Percentiles rank a stretch among this genome's conserved stretches.
Conservation (phyloP, 2,113 vertebrate genomes). For the Rostratula benghalensis region DNA sequence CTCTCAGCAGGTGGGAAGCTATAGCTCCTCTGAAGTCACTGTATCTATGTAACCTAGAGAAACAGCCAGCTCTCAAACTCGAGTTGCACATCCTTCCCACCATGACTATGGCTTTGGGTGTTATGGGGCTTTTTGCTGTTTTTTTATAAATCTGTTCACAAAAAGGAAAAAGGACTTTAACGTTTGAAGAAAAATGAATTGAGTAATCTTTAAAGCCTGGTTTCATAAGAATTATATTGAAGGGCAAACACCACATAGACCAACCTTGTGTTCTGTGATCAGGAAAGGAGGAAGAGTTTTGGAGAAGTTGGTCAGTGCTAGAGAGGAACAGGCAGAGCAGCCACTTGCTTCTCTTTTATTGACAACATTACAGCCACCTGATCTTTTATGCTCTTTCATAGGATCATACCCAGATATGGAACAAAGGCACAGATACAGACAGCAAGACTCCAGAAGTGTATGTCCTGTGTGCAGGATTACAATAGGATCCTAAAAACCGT, state of each 20-base stretch:
- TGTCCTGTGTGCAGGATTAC: not conserved
- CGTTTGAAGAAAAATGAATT: not conserved
- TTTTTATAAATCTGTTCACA: not conserved
- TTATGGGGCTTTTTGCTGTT: not conserved
- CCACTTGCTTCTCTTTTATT: not conserved
- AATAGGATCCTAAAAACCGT: not conserved
- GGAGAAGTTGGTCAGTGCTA: not conserved
- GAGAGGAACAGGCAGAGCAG: not conserved
- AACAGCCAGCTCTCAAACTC: not conserved
- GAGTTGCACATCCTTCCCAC: not conserved
- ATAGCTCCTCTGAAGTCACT: not conserved
- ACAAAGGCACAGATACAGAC: not conserved
- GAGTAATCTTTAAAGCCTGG: not conserved
- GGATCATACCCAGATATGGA: not conserved
- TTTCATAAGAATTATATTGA: not conserved
- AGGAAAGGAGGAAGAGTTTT: not conserved
- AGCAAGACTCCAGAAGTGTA: not conserved
- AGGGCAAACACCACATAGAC: fast-evolving
- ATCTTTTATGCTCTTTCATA: not conserved
- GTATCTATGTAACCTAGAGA: not conserved
- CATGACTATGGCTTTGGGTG: fast-evolving
- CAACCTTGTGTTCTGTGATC: not conserved
- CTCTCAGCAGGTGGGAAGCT: not conserved
- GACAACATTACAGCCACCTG: fast-evolving
- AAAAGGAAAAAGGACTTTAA: not conserved